A percentile compares a stretch with the other conserved stretches of the same genome.
Evolutionary conservation across 2,797 vertebrate genomes (phyloP).

Genomic region (Onychomys leucogaster): DNA sequence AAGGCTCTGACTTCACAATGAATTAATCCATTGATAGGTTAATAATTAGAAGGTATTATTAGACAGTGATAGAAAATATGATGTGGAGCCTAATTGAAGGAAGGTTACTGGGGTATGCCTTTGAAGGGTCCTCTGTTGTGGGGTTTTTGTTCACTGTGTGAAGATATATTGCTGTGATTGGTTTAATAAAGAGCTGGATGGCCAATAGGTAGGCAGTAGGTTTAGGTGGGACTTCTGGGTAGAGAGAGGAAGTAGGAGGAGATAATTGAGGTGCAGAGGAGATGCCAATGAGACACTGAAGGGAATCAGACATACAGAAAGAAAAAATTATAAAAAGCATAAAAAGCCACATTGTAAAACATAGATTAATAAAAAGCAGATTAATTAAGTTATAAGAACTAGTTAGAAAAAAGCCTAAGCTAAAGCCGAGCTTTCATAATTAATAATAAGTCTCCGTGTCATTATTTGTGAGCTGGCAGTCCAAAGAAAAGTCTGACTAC

Average conservation of each 20-base stretch:
- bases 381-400: background rate
- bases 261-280: background rate
- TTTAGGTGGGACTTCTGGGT: background rate
- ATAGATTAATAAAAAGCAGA: background rate
- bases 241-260: background rate
- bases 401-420: background rate
- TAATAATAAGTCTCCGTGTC: background rate
- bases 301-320: background rate
- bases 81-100: background rate
- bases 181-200: background rate
- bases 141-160: background rate
- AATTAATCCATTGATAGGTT: background rate
- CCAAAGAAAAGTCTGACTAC: background rate
- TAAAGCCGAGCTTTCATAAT: background rate
- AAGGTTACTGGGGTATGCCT: background rate
- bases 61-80: background rate
- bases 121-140: background rate
- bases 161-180: background rate
- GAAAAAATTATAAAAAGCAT: background rate
- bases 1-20: background rate
- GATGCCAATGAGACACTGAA: background rate
- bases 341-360: background rate
- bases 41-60: background rate
- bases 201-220: background rate
- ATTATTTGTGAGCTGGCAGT: background rate